Percentiles rank a stretch among this genome's conserved stretches.
These are phyloP conservation scores for Hyposoter didymator DNA, from an alignment of 2,888 invertebrate species.

Conservation along the genomic window DNA sequence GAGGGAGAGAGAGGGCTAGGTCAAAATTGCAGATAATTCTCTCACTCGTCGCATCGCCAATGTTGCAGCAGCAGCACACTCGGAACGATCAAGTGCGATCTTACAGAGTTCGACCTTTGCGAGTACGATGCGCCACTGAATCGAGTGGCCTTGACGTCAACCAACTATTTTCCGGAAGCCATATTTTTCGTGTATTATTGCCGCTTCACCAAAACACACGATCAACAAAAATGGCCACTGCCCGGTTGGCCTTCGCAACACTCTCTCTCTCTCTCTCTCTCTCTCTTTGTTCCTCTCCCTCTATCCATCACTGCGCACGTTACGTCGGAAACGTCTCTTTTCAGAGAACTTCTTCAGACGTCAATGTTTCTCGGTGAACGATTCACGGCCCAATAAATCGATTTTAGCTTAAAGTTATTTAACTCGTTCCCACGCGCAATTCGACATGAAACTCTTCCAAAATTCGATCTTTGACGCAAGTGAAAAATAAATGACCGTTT, in stretches of 20 bases:
- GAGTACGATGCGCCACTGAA: slow-evolving; percentile 53
- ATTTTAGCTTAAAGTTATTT: slow-evolving; percentile 17
- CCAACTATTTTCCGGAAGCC: slow-evolving; percentile 67
- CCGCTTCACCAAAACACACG: slow-evolving; percentile 33
- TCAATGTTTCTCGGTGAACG: slow-evolving; percentile 11
- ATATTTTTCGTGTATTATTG: slow-evolving; percentile 68
- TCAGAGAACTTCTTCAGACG: slow-evolving; percentile 19
- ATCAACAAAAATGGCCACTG: slow-evolving; percentile 45
- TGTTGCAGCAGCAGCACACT: slow-evolving; percentile 46
- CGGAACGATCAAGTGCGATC: background rate
- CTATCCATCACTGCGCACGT: slow-evolving; percentile 33
- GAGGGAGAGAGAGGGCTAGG: slow-evolving; percentile 41
- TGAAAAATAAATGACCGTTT: slow-evolving; percentile 13
- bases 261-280: slow-evolving; percentile 10
- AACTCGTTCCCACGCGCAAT: slow-evolving; percentile 26
- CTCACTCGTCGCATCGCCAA: slow-evolving; percentile 42
- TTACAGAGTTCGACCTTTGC: slow-evolving; percentile 48
- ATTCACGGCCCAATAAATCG: slow-evolving; percentile 51
- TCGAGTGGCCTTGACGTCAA: slow-evolving; percentile 60
- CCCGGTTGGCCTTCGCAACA: slow-evolving; percentile 64
- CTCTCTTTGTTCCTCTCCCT: background rate
- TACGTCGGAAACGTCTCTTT: slow-evolving; percentile 1
- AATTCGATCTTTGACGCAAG: slow-evolving; percentile 12
- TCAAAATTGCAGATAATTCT: slow-evolving; percentile 57
- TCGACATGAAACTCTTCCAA: background rate